Evolutionary conservation across 2,113 vertebrate genomes (phyloP).

Genomic region (Accipiter cooperii): DNA sequence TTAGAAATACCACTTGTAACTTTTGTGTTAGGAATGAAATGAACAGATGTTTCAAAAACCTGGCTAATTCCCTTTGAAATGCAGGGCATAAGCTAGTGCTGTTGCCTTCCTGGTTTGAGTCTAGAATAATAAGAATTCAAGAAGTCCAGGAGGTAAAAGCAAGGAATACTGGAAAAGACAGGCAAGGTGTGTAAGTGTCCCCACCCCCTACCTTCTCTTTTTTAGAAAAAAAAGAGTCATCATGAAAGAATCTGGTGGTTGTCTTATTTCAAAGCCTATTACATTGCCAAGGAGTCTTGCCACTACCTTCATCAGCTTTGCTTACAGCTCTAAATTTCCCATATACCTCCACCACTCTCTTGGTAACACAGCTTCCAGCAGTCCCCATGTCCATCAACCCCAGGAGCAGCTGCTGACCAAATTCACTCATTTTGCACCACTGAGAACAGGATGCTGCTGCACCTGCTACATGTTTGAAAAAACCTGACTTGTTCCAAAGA

Average conservation of each 20-base stretch:
- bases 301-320: background rate
- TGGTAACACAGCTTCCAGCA: background rate
- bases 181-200: background rate
- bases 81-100: background rate
- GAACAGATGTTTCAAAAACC: background rate
- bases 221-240: background rate
- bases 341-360: background rate
- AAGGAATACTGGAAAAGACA: background rate
- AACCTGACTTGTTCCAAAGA: background rate
- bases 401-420: background rate
- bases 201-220: background rate
- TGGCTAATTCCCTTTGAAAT: background rate
- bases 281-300: background rate
- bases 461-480: background rate
- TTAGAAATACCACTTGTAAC: background rate
- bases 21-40: background rate
- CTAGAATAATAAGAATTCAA: background rate
- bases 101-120: background rate
- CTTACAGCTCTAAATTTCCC: background rate
- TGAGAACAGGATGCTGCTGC: background rate
- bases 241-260: background rate
- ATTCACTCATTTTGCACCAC: background rate
- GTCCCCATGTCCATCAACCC: background rate
- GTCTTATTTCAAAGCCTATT: background rate
- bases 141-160: background rate